Evolutionary conservation across 2,797 vertebrate genomes (phyloP).

Genomic region (Stomatorhinus walkeri): DNA sequence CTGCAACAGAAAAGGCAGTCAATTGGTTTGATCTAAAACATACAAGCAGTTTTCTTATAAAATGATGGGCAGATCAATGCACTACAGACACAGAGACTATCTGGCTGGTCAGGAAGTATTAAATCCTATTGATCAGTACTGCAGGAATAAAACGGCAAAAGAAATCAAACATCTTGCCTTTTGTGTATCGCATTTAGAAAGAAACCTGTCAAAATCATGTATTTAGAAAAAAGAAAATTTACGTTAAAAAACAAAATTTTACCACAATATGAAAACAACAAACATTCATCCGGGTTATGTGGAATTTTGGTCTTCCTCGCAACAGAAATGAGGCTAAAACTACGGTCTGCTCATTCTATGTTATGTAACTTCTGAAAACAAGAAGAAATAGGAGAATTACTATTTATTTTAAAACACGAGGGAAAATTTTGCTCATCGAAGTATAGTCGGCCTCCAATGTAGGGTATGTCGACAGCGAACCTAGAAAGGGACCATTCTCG

Average conservation of each 20-base stretch:
- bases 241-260: slow-evolving; percentile 26
- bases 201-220: slow-evolving; percentile 11
- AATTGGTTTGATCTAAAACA: slow-evolving; percentile 17
- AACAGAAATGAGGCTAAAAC: not conserved
- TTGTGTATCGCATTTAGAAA: not conserved
- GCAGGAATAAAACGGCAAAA: slow-evolving; percentile 6
- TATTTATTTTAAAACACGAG: slow-evolving; percentile 16
- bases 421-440: not conserved
- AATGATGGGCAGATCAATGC: slow-evolving; percentile 8
- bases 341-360: not conserved
- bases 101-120: slow-evolving; percentile 15
- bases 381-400: slow-evolving; percentile 16
- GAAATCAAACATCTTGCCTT: not conserved
- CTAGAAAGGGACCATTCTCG: slow-evolving; percentile 27
- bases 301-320: not conserved
- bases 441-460: slow-evolving; percentile 13
- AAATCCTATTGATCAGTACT: slow-evolving; percentile 15
- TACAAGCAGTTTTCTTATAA: slow-evolving; percentile 8
- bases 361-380: slow-evolving; percentile 26
- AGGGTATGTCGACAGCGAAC: slow-evolving; percentile 20
- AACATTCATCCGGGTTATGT: not conserved
- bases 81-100: not conserved
- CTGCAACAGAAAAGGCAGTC: slow-evolving; percentile 22
- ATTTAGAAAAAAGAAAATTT: slow-evolving; percentile 16
- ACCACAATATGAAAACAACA: not conserved